Conservation (phyloP, 2,888 invertebrate species). For the Hirtodrosophila alboralis region DNA sequence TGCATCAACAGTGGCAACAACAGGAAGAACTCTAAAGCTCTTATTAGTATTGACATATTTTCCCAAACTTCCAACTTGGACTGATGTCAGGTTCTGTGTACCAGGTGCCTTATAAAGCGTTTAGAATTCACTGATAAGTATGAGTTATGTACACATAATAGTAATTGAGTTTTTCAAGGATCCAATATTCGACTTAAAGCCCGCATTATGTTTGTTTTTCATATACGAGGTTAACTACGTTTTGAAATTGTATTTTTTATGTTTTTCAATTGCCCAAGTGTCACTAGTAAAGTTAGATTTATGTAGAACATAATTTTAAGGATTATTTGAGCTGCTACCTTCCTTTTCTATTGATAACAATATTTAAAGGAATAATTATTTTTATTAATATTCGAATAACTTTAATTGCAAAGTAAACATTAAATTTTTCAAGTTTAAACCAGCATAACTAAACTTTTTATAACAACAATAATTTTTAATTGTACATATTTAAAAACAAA, state of each 20-base stretch:
- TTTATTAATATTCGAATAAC: too few relatives aligned
- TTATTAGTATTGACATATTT: constrained; percentile 22
- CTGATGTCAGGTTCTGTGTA: constrained; percentile 15
- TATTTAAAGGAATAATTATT: too few relatives aligned
- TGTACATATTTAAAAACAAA: too few relatives aligned
- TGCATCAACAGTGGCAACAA: constrained; percentile 22
- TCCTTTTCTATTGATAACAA: too few relatives aligned
- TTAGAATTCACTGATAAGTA: constrained; percentile 29
- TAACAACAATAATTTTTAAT: too few relatives aligned
- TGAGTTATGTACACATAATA: constrained; percentile 25
- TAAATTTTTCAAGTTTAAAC: too few relatives aligned
- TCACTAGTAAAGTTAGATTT: background rate
- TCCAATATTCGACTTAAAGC: background rate
- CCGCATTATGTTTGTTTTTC: constrained; percentile 1
- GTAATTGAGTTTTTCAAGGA: constrained; percentile 26
- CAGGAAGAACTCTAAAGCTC: constrained; percentile 6
- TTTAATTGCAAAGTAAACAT: too few relatives aligned
- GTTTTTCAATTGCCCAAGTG: constrained; percentile 1
- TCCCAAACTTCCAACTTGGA: constrained; percentile 8
- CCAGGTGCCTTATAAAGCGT: constrained; percentile 30
- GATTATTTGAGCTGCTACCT: too few relatives aligned
- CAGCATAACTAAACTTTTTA: too few relatives aligned
- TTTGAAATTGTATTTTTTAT: constrained; percentile 2
- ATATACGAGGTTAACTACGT: background rate
- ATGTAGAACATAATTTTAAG: background rate